Evolutionary conservation across 2,888 invertebrate genomes (phyloP), one percentile per base, ranked within the genome.

Genomic region (Rhopalosiphum nymphaeae): DNA sequence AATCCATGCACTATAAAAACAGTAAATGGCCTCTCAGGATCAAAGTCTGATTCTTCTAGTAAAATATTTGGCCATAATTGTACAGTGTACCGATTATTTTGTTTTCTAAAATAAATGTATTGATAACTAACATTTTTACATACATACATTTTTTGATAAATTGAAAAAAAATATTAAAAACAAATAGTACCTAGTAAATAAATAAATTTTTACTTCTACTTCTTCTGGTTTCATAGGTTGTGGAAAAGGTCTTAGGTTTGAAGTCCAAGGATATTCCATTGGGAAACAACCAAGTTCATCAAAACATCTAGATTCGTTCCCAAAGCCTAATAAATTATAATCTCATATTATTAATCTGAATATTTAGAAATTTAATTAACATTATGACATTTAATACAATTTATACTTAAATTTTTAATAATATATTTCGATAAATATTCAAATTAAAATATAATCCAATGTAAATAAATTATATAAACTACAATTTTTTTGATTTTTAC

Each of bases 1-100:
- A 97, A 97, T 0, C 97, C 97, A 95, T 97, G 97, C 0, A 97
- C 96, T 49, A 97, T 97, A 95, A 97, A 95, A 29, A 97, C 96
- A 0, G 97, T 97, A 95, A 67, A 95, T 1, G 92, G 46, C 29
- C 95, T 94, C 0, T 93, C 89, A 9, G 95, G 91, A 57, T 96
- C 95, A 95, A 96, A 97, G 95, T 97, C 97, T 0, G 96, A 96
- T 96, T 96, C 97, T 94, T 97, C 96, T 26, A 97, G 87, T 46
- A 94, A 85, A 36, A 95, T 95, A 16, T 95, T 67, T 1, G 95
- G 95, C 95, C 95, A 95, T 44, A 95, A 86, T 53, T 93, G 91
- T 11, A 95, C 95, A 26, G 94, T 94, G 57, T 91, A 95, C 21
- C 94, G 94, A n/a, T 91, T 94, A 11, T 95, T 87, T 61, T 93